Evolutionary conservation across 2,888 invertebrate species (phyloP), one percentile per base, ranked within the genome.

Genomic region (Geotrupes spiniger): DNA sequence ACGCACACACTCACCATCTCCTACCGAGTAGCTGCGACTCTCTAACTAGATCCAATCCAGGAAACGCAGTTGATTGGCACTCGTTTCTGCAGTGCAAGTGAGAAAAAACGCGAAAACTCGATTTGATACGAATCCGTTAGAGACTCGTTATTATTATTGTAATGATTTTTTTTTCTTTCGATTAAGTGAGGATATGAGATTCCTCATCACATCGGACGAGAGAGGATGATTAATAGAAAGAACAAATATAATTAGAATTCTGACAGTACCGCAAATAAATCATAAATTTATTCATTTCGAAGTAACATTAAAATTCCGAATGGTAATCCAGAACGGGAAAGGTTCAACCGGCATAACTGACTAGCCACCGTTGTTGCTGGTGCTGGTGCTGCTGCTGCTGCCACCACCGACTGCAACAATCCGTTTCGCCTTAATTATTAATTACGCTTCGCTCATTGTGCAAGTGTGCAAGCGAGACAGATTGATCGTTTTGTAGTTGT

Each of bases 171-270:
- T 21, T 21, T 21, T 21, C 6, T 4, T 21, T 21, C 21, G 21
- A 21, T 21, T 6, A 21, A 21, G 21, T 21, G 31, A 29, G 31
- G 12, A 29, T 29, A 33, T 21, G 28, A 29, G 38, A 33, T 39
- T 39, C 39, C 31, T 46, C 46, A 46, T 17, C 33, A 2, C 21
- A 21, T 21, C 21, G 21, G 6, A 21, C 21, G 21, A 21, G 21
- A 21, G 12, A 14, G 26, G n/a, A 28, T 48, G 48, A 48, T 44
- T 51, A 48, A 51, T 45, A 51, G 41, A 41, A 46, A 46, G 50
- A 46, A 46, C 46, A 50, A 45, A 46, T 37, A 50, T 36, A 50
- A 50, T 50, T 46, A 38, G 45, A 41, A 25, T 36, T 40, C 48
- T 48, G 48, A 43, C 51, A 36, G 38, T 36, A 36, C 38, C 31